A percentile compares a stretch with the other conserved stretches of the same genome.
Conservation (phyloP, 2,888 invertebrate species). For the Eupeodes latifasciatus region DNA sequence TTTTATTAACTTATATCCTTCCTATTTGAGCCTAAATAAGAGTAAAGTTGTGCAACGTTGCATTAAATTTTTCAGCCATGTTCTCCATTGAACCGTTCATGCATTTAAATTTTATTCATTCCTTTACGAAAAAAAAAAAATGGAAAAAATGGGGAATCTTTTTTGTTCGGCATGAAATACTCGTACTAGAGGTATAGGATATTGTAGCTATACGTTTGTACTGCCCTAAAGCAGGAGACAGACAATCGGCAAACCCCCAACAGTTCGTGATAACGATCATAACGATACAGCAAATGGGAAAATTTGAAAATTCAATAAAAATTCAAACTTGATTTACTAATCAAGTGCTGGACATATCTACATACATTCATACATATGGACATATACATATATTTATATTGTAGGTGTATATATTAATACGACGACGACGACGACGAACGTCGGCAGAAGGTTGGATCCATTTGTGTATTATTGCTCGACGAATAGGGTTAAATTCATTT, state of each 20-base stretch:
- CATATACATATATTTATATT: background rate
- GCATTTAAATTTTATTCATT: slow-evolving; percentile 76
- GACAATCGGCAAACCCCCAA: slow-evolving; percentile 53
- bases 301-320: slow-evolving; percentile 77
- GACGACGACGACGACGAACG: no score
- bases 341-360: slow-evolving; percentile 65
- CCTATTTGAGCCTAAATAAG: background rate
- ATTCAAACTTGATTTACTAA: slow-evolving; percentile 76
- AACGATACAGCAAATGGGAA: slow-evolving; percentile 75
- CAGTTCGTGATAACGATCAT: slow-evolving; percentile 74
- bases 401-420: background rate
- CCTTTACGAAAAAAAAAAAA: slow-evolving; percentile 17
- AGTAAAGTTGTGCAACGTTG: slow-evolving; percentile 58
- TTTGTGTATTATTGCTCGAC: slow-evolving; percentile 36
- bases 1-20: background rate
- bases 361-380: background rate
- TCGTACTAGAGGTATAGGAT: background rate
- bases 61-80: slow-evolving; percentile 59
- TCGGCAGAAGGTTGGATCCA: slow-evolving; percentile 49
- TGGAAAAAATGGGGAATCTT: background rate
- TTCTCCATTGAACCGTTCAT: slow-evolving; percentile 71
- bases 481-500: slow-evolving; percentile 76
- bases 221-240: slow-evolving; percentile 29
- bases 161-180: background rate
- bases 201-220: background rate